Percentiles rank a stretch among this genome's conserved stretches.
phyloP scores from a whole-genome alignment of 2,797 vertebrate species.

The Anguilla anguilla region DNA sequence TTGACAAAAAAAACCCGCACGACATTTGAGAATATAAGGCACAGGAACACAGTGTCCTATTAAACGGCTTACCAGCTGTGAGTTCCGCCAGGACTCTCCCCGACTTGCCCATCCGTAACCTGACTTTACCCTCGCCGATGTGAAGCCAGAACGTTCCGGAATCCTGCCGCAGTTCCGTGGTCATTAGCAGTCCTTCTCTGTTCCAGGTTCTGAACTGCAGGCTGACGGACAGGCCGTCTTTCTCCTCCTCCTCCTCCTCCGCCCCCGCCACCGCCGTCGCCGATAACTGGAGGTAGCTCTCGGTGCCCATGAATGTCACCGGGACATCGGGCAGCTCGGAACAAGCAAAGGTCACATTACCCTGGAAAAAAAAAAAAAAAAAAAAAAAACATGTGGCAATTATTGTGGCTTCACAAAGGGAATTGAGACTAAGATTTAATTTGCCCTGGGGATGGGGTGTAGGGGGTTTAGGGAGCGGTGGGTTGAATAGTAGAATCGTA shows the following conservation, averaged over 20 bases:
- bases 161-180: conserved; percentile 69
- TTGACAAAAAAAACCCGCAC: neutral
- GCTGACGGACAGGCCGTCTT: conserved; percentile 60
- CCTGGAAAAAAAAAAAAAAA: conserved; percentile 65
- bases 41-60: neutral
- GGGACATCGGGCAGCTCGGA: conserved; percentile 78
- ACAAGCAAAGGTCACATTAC: conserved; percentile 84
- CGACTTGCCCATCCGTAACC: conserved; percentile 75
- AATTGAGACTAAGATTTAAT: conserved; percentile 12
- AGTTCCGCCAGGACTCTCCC: conserved; percentile 76
- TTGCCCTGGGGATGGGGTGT: neutral
- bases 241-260: conserved; percentile 23
- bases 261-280: too few species aligned
- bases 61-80: conserved; percentile 73
- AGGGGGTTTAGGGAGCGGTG: neutral
- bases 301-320: conserved; percentile 80
- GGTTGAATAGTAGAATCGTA: conserved; percentile 18
- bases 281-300: conserved; percentile 79
- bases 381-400: conserved; percentile 50
- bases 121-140: conserved; percentile 77
- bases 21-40: neutral
- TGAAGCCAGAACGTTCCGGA: conserved; percentile 74
- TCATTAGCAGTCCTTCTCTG: conserved; percentile 79
- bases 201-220: conserved; percentile 93
- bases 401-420: conserved; percentile 38